Evolutionary conservation across 1,140 invertebrate genomes (phyloP).

Genomic region (Asbolus verrucosus): DNA sequence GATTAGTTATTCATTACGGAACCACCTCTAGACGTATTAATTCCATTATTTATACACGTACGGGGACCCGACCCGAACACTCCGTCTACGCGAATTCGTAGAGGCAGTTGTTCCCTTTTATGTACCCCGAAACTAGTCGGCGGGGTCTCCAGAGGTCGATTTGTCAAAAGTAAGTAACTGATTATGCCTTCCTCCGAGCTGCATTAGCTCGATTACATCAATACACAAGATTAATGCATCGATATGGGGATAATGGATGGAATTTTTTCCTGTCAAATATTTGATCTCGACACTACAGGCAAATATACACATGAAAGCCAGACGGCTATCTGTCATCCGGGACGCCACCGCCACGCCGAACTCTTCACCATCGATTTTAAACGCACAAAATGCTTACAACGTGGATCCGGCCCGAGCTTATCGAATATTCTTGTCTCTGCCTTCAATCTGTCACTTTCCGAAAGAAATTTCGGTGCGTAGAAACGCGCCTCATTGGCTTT

Average conservation of each 20-base stretch:
- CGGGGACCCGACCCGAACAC: slow-evolving; percentile 7
- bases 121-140: slow-evolving; percentile 10
- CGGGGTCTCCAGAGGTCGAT: slow-evolving; percentile 45
- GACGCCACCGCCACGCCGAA: not conserved
- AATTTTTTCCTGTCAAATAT: slow-evolving; percentile 43
- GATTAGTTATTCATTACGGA: slow-evolving; percentile 43
- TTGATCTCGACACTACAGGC: slow-evolving; percentile 14
- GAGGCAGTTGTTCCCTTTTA: slow-evolving; percentile 20
- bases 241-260: slow-evolving; percentile 48
- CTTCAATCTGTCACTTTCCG: slow-evolving; percentile 16
- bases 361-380: not conserved
- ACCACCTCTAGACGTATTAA: slow-evolving; percentile 39
- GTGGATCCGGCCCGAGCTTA: slow-evolving; percentile 1
- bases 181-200: slow-evolving; percentile 47
- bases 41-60: slow-evolving; percentile 40
- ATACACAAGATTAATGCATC: slow-evolving; percentile 53
- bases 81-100: slow-evolving; percentile 4
- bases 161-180: slow-evolving; percentile 54
- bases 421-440: slow-evolving; percentile 13
- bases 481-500: slow-evolving; percentile 8
- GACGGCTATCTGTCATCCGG: not conserved
- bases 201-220: slow-evolving; percentile 55
- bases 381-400: slow-evolving; percentile 10
- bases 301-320: slow-evolving; percentile 17
- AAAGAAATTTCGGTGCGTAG: slow-evolving; percentile 13